phyloP scores from a whole-genome alignment of 1,140 invertebrate species.

The Homarus americanus region DNA sequence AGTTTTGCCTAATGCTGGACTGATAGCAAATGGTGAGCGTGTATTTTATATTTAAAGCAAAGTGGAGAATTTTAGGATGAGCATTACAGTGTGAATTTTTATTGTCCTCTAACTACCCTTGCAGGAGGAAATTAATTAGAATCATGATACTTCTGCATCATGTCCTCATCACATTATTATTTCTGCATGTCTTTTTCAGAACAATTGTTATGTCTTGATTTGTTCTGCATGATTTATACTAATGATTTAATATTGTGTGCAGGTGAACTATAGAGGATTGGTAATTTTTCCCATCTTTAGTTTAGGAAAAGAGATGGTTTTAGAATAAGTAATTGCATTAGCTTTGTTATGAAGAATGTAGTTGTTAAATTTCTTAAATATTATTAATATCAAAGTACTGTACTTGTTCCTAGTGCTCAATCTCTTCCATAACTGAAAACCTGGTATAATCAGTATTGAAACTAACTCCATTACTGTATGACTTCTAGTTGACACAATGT shows the following conservation, averaged over 20 bases:
- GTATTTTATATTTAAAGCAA: conserved; percentile 43
- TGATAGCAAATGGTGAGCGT: conserved; percentile 43
- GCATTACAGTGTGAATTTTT: conserved; percentile 18
- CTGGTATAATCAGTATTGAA: neutral
- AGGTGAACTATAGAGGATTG: neutral
- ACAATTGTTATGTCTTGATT: neutral
- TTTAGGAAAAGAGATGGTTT: neutral
- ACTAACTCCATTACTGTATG: too few relatives aligned
- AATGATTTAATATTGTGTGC: neutral
- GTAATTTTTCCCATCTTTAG: neutral
- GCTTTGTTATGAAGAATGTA: neutral
- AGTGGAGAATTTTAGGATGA: conserved; percentile 30
- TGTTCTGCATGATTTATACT: conserved; percentile 7
- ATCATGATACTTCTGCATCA: neutral
- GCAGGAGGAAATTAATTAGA: conserved; percentile 4
- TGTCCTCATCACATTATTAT: neutral
- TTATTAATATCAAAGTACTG: neutral
- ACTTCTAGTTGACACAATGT: too few relatives aligned
- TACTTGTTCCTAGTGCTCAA: neutral
- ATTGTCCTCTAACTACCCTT: conserved; percentile 27
- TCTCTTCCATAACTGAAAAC: neutral
- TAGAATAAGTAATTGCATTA: neutral
- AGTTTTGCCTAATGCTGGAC: conserved; percentile 49
- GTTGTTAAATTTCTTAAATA: neutral
- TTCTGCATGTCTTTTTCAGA: neutral